Evolutionary conservation across 1,140 invertebrate species (phyloP), one percentile per base, ranked within the genome.

Genomic region (Drosophila takahashii): DNA sequence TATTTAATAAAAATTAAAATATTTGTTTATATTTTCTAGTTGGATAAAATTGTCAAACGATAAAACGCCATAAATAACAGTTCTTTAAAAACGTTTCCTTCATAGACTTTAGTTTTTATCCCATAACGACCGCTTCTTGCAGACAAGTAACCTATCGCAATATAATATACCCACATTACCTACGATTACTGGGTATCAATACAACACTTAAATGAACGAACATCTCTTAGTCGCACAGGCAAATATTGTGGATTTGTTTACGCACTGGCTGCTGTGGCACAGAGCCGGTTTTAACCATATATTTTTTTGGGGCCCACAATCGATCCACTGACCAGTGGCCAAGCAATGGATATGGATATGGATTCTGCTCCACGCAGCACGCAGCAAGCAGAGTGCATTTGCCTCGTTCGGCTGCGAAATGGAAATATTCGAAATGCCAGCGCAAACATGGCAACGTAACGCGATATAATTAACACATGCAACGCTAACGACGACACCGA

Each of bases 191-290:
- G 15, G 29, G 48, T 51, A 51, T 13, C 48, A 51, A 42, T 34
- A 45, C 27, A 58, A 45, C 48, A 45, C 48, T 16, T 39, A 62
- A 70, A 65, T 57, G 72, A 76, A 52, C 61, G 72, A 66, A 64
- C 45, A 57, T 66, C 72, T 76, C 58, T 54, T 59, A 22, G 50
- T 29, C 18, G 57, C 51, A 74, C 47, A 74, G 42, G 70, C 70
- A 75, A 75, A 75, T 77, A 69, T 77, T 67, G 52, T 69, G 58
- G 62, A 60, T 77, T 77, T 77, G 79, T 77, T 69, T 62, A 81
- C 79, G 78, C 76, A 81, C 77, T 75, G 69, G 34, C 64, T 48
- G 44, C 45, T 27, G 45, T 47, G 16, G 41, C 37, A 45, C 53
- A 66, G 56, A 81, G 64, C 83, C 83, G 81, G 81, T 87, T 86